Evolutionary conservation across 2,113 vertebrate species (phyloP).

Genomic region (Benthochromis sp.): DNA sequence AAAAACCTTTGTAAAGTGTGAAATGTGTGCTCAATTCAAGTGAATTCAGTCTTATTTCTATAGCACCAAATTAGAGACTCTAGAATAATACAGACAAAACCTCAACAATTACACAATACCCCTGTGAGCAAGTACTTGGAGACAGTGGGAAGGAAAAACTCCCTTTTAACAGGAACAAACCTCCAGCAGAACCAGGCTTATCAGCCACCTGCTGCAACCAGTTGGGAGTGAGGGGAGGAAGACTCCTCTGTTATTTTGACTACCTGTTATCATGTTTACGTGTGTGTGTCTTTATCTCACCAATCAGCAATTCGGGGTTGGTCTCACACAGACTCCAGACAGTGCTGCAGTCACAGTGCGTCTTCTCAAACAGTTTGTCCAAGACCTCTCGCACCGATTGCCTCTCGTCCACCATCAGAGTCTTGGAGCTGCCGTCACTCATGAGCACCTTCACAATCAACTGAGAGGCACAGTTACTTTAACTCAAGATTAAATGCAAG

Average conservation of each 20-base stretch:
- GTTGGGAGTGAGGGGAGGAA: neutral
- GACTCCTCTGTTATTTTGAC: neutral
- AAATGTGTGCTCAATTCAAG: neutral
- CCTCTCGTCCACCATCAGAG: constrained; percentile 89
- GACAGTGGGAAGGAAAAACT: neutral
- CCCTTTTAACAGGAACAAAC: neutral
- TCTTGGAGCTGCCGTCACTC: constrained; percentile 83
- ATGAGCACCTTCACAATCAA: constrained; percentile 86
- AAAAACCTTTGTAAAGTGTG: neutral
- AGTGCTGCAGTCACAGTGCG: constrained; percentile 80
- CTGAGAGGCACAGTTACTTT: constrained; percentile 41
- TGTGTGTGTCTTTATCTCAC: constrained; percentile 58
- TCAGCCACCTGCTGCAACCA: neutral
- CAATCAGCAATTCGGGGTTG: constrained; percentile 83
- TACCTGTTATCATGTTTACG: neutral
- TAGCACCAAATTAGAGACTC: neutral
- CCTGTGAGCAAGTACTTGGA: neutral
- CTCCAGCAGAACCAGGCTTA: neutral
- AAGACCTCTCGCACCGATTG: constrained; percentile 82
- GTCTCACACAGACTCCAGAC: constrained; percentile 89
- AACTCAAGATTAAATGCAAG: neutral
- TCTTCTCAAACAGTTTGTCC: constrained; percentile 89
- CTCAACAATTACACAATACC: neutral
- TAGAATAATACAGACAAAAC: neutral
- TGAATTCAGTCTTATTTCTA: neutral